Base-by-base conservation (phyloP, 2,888 invertebrate genomes). In the Drosophila stalkeri region DNA sequence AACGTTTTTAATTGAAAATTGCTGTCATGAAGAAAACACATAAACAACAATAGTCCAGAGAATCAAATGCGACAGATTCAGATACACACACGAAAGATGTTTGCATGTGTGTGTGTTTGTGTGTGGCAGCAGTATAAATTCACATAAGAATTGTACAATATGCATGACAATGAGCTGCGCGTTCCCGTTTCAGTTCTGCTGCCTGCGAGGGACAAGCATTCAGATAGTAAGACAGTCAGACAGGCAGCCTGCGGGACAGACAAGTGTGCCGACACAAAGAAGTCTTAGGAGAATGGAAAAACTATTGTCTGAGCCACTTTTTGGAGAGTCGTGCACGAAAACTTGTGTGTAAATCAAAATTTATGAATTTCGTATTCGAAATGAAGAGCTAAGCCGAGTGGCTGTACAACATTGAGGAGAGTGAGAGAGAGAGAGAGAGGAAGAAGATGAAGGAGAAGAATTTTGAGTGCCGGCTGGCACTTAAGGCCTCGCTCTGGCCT, bases 81-180 rank as follows among this genome's bases (percentile, higher is more conserved):
- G 55, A 16, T 16, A 69, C 56, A 64, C 54, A 16, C 11, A 63
- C 56, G 64, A 41, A 8, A 41, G 41, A 56, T n/a, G 35, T 44
- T 20, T 64, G n/a, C 49, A 31, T 27, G 27, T 27, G 20, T 33
- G 35, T 35, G 35, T 49, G 20, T 35, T 14, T 20, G 52, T 43
- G 16, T 35, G 20, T 37, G 37, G 35, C 20, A 18, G 55, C 44
- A 44, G 75, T 73, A 78, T 74, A 81, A 77, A 89, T 84, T 85
- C 89, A 75, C 80, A 89, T 81, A 89, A 86, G 80, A 77, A 89
- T 89, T 84, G 87, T 86, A 89, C 85, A 86, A 89, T 85, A 84
- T 85, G 89, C 87, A 85, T 85, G 81, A 89, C 89, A 85, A 85
- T 84, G 87, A 81, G 64, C 74, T 72, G 79, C 61, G 37, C 75